These are phyloP conservation scores for Lamellibrachia luymesi DNA, from an alignment of 1,140 invertebrate genomes.

Conservation along the genomic window DNA sequence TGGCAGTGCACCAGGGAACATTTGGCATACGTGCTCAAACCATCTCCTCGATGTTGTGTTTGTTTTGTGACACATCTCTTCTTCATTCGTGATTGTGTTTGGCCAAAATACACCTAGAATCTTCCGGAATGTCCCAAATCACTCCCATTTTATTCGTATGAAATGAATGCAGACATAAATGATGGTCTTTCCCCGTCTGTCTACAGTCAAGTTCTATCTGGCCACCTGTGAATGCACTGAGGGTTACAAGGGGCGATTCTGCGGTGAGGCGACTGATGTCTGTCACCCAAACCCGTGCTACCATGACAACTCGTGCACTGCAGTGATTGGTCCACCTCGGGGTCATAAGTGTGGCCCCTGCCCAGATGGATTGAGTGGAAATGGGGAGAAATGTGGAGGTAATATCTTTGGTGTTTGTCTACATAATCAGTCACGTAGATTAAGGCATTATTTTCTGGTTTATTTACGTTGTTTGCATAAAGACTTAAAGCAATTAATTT, in stretches of 20 bases:
- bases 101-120: too few species aligned
- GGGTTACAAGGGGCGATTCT: neutral
- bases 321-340: neutral
- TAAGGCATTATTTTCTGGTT: too few species aligned
- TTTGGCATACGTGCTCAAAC: too few species aligned
- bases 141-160: too few species aligned
- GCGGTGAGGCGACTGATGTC: neutral
- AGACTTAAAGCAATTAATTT: too few species aligned
- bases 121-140: too few species aligned
- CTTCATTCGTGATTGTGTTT: too few species aligned
- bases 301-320: neutral
- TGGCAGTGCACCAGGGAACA: too few species aligned
- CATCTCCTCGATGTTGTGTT: too few species aligned
- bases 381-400: neutral
- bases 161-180: too few species aligned
- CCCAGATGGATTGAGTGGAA: neutral
- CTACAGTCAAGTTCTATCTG: neutral
- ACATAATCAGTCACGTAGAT: neutral
- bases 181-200: neutral
- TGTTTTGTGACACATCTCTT: too few species aligned
- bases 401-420: neutral
- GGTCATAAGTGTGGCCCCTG: neutral
- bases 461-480: too few species aligned
- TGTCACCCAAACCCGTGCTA: neutral
- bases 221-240: neutral